phyloP scores from a whole-genome alignment of 2,888 invertebrate species.

The Polylopha cassiicola region DNA sequence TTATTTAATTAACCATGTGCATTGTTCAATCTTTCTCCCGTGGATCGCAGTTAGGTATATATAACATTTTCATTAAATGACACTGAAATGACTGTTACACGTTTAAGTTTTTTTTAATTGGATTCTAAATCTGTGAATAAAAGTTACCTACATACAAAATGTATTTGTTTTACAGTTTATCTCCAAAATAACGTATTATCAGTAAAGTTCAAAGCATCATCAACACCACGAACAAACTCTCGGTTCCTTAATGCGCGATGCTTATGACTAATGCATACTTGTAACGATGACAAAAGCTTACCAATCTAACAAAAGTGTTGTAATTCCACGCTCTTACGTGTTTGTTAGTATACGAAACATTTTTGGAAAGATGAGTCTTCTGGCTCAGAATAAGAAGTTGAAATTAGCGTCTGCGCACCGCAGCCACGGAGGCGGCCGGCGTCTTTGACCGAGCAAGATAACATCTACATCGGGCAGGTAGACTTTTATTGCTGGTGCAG shows the following conservation, averaged over 20 bases:
- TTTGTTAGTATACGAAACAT: slow-evolving; percentile 35
- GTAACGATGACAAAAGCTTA: slow-evolving; percentile 67
- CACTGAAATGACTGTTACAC: too few species aligned
- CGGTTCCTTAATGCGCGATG: slow-evolving; percentile 32
- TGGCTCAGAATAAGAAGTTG: slow-evolving; percentile 26
- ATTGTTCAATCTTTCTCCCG: too few species aligned
- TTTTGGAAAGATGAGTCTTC: slow-evolving; percentile 29
- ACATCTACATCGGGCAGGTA: slow-evolving; percentile 72
- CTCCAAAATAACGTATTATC: too few species aligned
- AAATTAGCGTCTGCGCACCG: slow-evolving; percentile 26
- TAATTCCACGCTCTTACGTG: slow-evolving; percentile 70
- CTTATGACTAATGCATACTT: slow-evolving; percentile 62
- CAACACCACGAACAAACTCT: too few species aligned
- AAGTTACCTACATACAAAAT: too few species aligned
- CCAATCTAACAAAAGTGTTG: slow-evolving; percentile 70
- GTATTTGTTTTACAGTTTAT: too few species aligned
- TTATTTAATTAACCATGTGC: too few species aligned
- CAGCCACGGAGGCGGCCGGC: slow-evolving; percentile 51
- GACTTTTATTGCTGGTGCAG: slow-evolving; percentile 59
- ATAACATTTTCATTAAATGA: too few species aligned
- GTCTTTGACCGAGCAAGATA: slow-evolving; percentile 70
- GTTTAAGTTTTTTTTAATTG: too few species aligned
- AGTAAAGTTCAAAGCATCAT: too few species aligned
- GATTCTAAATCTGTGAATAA: too few species aligned
- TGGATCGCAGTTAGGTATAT: too few species aligned